Evolutionary conservation across 1,140 invertebrate genomes (phyloP).

Genomic region (Leptinotarsa undecemlineata): DNA sequence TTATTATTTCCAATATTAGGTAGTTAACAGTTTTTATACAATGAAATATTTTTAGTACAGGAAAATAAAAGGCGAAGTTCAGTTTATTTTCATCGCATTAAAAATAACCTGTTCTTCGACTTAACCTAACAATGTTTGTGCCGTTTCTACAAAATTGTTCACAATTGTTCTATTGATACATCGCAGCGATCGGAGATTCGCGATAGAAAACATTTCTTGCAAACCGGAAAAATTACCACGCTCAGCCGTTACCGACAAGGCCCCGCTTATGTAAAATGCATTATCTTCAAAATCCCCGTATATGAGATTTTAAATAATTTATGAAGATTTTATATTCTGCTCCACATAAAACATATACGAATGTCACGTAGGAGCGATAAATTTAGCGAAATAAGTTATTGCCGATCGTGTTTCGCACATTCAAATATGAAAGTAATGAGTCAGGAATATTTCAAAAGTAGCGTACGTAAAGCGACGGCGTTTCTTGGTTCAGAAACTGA

Average conservation of each 20-base stretch:
- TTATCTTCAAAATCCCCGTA: constrained; percentile 23
- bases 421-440: constrained; percentile 25
- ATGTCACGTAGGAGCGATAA: constrained; percentile 29
- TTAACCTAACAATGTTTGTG: too few relatives aligned
- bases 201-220: neutral
- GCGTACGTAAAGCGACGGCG: neutral
- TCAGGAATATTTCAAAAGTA: constrained; percentile 20
- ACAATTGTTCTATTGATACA: too few relatives aligned
- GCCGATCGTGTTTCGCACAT: constrained; percentile 27
- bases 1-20: too few relatives aligned
- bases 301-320: constrained; percentile 28
- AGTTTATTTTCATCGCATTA: too few relatives aligned
- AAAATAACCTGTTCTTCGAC: too few relatives aligned
- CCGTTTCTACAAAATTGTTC: too few relatives aligned
- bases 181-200: neutral
- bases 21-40: too few relatives aligned
- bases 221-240: neutral
- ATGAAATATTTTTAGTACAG: too few relatives aligned
- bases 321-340: constrained; percentile 28
- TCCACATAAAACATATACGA: constrained; percentile 26
- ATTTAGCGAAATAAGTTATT: constrained; percentile 26
- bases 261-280: constrained; percentile 14
- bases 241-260: constrained; percentile 11
- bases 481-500: neutral
- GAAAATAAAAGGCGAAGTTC: too few relatives aligned